Percentiles rank a stretch among this genome's conserved stretches.
Conservation (phyloP, 2,113 vertebrate species). For the Benitochromis conjunctus region DNA sequence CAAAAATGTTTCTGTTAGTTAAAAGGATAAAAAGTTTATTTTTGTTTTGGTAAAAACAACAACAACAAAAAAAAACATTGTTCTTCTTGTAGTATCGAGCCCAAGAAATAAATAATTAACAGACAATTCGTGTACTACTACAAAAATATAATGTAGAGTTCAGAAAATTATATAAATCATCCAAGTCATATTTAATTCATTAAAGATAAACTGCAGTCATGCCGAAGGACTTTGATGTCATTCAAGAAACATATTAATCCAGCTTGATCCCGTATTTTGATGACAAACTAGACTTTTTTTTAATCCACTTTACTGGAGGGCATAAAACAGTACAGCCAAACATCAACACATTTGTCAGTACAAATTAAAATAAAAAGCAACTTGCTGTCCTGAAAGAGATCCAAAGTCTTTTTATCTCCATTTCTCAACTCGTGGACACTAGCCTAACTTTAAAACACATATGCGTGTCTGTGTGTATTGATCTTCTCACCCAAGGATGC, state of each 20-base stretch:
- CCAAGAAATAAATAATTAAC: neutral
- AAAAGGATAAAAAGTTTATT: neutral
- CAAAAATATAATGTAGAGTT: neutral
- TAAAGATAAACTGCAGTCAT: neutral
- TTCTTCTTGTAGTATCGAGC: neutral
- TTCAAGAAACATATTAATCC: constrained; percentile 29
- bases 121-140: neutral
- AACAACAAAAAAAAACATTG: neutral
- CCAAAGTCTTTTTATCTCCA: constrained; percentile 9
- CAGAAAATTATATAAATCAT: neutral
- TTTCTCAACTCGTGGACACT: neutral
- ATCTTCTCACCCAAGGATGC: constrained; percentile 21
- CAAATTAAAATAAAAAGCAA: constrained; percentile 9
- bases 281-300: constrained; percentile 23
- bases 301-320: constrained; percentile 27
- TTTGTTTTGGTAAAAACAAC: neutral
- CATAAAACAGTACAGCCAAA: neutral
- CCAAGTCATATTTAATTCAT: neutral
- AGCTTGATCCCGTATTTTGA: constrained; percentile 25
- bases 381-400: neutral
- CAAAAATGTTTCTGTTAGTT: neutral
- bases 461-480: constrained; percentile 11
- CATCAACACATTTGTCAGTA: constrained; percentile 8
- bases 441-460: constrained; percentile 3
- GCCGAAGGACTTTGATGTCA: neutral